Evolutionary conservation across 2,113 vertebrate genomes (phyloP).

Genomic region (Thermophis baileyi): DNA sequence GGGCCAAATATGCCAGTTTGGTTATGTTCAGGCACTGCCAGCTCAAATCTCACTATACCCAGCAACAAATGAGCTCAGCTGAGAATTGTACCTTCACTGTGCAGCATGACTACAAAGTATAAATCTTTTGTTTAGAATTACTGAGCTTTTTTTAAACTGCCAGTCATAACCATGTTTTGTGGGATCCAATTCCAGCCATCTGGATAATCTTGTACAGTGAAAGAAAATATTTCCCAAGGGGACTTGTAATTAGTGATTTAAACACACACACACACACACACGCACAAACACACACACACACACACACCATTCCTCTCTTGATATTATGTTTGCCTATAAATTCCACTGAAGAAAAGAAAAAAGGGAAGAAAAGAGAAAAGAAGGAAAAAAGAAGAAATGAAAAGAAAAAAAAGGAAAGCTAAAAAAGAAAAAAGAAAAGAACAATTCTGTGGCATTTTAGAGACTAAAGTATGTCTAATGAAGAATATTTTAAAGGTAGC

Average conservation of each 20-base stretch:
- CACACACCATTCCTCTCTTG: not conserved
- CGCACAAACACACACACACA: too few species aligned
- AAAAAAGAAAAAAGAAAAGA: not conserved
- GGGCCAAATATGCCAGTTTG: slow-evolving; percentile 18
- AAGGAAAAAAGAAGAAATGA: not conserved
- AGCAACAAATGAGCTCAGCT: slow-evolving; percentile 26
- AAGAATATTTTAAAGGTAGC: not conserved
- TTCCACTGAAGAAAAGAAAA: not conserved
- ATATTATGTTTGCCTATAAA: not conserved
- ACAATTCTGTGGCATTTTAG: not conserved
- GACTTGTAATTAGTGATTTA: not conserved
- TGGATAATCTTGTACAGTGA: not conserved
- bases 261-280: not conserved
- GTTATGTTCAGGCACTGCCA: slow-evolving; percentile 4
- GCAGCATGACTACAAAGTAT: not conserved
- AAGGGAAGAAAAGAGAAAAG: not conserved
- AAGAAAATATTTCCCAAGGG: slow-evolving; percentile 17
- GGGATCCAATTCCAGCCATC: slow-evolving; percentile 3
- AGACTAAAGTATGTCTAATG: not conserved
- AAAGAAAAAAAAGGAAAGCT: not conserved
- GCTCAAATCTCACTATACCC: not conserved
- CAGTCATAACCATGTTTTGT: not conserved
- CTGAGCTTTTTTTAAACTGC: not conserved
- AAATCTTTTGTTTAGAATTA: not conserved
- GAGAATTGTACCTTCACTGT: slow-evolving; percentile 2